phyloP scores from a whole-genome alignment of 2,888 invertebrate genomes.

The Napeogenes inachia region DNA sequence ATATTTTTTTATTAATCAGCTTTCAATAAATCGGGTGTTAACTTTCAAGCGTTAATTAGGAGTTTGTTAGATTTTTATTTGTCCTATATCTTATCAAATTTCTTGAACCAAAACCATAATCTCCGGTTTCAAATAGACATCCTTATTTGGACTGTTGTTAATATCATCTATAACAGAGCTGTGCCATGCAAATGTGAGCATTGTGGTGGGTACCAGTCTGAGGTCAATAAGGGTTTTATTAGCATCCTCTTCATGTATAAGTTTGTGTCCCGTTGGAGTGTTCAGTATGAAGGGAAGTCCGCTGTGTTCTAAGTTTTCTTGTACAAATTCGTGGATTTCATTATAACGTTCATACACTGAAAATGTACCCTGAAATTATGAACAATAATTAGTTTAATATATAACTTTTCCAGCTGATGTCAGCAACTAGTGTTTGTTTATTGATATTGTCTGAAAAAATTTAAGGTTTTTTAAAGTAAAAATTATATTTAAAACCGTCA shows the following conservation, averaged over 20 bases:
- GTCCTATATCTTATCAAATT: slow-evolving; percentile 43
- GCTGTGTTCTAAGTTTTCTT: slow-evolving; percentile 83
- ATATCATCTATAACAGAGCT: slow-evolving; percentile 70
- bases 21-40: no score
- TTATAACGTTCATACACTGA: slow-evolving; percentile 87
- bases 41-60: background rate
- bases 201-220: slow-evolving; percentile 88
- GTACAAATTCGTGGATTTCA: slow-evolving; percentile 87
- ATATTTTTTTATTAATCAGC: no score
- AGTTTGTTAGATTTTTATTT: background rate
- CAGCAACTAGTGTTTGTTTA: no score
- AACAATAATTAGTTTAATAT: background rate
- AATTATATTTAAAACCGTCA: background rate
- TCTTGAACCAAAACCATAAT: slow-evolving; percentile 83
- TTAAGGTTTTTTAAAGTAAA: no score
- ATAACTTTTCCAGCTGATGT: background rate
- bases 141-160: slow-evolving; percentile 69
- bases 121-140: slow-evolving; percentile 86
- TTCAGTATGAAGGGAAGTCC: slow-evolving; percentile 84
- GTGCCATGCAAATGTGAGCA: slow-evolving; percentile 87
- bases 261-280: slow-evolving; percentile 81
- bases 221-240: slow-evolving; percentile 87
- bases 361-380: slow-evolving; percentile 87
- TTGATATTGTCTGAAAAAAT: no score
- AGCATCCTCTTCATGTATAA: slow-evolving; percentile 79